Base-by-base conservation (phyloP, 2,888 invertebrate genomes). In the Alloplasta piceator region DNA sequence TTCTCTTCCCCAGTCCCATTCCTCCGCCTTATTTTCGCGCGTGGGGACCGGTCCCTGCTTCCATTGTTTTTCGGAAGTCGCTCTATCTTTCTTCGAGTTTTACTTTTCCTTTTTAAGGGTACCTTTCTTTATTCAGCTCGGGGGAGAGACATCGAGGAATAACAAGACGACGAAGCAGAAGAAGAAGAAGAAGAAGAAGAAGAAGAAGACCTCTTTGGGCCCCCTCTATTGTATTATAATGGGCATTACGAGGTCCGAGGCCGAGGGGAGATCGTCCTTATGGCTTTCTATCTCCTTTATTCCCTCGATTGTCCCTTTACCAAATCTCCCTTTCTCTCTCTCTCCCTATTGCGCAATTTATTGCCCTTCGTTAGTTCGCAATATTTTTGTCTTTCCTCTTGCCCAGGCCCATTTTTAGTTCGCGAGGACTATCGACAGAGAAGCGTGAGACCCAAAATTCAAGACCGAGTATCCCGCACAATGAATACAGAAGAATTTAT, bases 211-310 rank as follows among this genome's bases (percentile, higher is more conserved):
- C 78, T 55, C 74, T n/a, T 76, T 63, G 12, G 85, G 84, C 58
- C 81, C 84, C 90, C 81, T 83, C 90, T 86, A 90, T 90, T 91
- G 91, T 91, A 90, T 91, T 90, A 85, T 90, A 91, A 90, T 91
- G 87, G 85, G 87, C 88, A 88, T 90, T 89, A 89, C 86, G 78
- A 73, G 75, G 68, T 75, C 80, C 75, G 68, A 77, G 60, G 80
- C 71, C 56, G 52, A 52, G 70, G 68, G 55, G 43, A 39, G 52
- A 64, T 74, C 68, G 75, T 81, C 77, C 77, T 76, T 80, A 52
- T 12, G 39, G 46, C 72, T 73, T 60, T 63, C 72, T 39, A 67
- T 73, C 52, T 58, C 70, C 56, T 55, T 43, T 67, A 58, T 10
- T 60, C 39, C 52, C 39, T 7, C 39, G 46, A 43, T 83, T 86